Evolutionary conservation across 2,113 vertebrate species (phyloP).

Genomic region (Porphyrio hochstetteri): DNA sequence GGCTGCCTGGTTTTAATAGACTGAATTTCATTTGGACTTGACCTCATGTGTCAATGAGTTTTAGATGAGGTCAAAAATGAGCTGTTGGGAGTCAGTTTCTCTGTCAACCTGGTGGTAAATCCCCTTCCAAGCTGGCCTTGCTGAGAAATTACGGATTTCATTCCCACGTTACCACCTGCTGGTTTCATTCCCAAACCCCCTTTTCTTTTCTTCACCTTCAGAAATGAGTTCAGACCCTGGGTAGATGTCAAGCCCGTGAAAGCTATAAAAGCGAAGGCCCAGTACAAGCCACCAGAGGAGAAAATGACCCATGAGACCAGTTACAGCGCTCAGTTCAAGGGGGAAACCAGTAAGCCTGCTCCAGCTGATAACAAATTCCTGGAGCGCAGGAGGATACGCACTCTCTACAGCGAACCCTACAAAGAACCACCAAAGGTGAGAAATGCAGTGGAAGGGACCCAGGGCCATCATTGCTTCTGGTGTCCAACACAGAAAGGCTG

Average conservation of each 20-base stretch:
- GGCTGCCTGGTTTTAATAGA: background rate
- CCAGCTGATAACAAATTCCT: slow-evolving; percentile 83
- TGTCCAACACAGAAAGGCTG: background rate
- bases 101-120: background rate
- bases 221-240: slow-evolving; percentile 94
- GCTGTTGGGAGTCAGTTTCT: background rate
- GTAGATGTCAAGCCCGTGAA: slow-evolving; percentile 88
- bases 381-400: slow-evolving; percentile 94
- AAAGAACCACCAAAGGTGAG: slow-evolving; percentile 88
- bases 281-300: slow-evolving; percentile 89
- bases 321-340: slow-evolving; percentile 91
- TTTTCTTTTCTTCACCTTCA: slow-evolving; percentile 61
- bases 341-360: slow-evolving; percentile 80
- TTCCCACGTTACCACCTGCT: background rate
- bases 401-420: slow-evolving; percentile 92
- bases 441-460: fast-evolving
- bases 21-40: background rate
- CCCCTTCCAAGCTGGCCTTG: background rate
- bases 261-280: slow-evolving; percentile 87
- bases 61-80: background rate
- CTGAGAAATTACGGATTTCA: background rate
- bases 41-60: background rate
- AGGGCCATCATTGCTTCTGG: background rate
- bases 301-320: slow-evolving; percentile 90
- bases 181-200: background rate